Conservation (phyloP, 1,140 invertebrate genomes). For the Rhopalosiphum maidis region DNA sequence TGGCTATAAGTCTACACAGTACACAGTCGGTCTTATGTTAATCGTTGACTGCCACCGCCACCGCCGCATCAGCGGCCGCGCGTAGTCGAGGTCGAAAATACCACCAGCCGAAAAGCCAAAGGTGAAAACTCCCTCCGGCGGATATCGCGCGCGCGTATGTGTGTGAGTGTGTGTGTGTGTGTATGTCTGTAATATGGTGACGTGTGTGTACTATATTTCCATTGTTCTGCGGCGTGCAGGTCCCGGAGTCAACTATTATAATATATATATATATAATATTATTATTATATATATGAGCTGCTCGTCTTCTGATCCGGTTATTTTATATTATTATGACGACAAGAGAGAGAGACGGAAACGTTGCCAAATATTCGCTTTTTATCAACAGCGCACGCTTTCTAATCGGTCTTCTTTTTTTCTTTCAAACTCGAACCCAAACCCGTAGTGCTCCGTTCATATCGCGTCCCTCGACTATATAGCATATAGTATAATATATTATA, state of each 20-base stretch:
- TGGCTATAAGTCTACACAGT: neutral
- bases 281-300: neutral
- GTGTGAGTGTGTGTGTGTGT: no score
- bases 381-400: neutral
- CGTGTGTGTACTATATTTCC: constrained; percentile 14
- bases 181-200: no score
- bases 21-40: constrained; percentile 37
- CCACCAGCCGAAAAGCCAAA: constrained; percentile 38
- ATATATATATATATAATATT: neutral
- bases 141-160: neutral
- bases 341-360: neutral
- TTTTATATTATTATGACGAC: neutral
- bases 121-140: constrained; percentile 38
- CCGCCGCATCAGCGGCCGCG: neutral
- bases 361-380: constrained; percentile 26
- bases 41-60: constrained; percentile 23
- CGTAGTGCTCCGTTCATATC: neutral
- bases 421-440: neutral
- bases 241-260: neutral
- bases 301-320: constrained; percentile 31
- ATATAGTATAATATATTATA: neutral
- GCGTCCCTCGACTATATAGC: neutral
- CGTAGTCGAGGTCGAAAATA: constrained; percentile 37
- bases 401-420: constrained; percentile 24
- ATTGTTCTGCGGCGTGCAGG: constrained; percentile 37